Conservation (phyloP, 2,797 vertebrate genomes). For the Parambassis ranga region DNA sequence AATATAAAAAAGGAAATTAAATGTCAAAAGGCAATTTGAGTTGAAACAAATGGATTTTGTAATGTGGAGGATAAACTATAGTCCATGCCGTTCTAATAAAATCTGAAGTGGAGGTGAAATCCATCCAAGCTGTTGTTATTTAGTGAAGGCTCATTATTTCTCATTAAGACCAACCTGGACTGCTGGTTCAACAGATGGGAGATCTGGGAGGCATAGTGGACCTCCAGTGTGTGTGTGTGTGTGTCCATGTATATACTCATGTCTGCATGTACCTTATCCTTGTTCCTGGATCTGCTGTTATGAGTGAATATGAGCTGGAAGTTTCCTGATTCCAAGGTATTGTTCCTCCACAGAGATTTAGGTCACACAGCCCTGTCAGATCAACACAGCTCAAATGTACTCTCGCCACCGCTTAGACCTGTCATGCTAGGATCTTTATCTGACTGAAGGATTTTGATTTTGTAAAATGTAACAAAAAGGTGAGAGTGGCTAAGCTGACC, state of each 20-base stretch:
- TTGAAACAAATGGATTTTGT: slow-evolving; percentile 36
- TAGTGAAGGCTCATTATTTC: slow-evolving; percentile 75
- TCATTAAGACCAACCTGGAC: slow-evolving; percentile 73
- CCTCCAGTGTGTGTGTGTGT: slow-evolving; percentile 22
- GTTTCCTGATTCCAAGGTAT: slow-evolving; percentile 4
- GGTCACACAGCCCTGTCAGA: not conserved
- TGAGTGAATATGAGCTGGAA: not conserved
- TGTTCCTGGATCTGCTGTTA: slow-evolving; percentile 24
- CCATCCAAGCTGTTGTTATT: slow-evolving; percentile 69
- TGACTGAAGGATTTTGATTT: not conserved
- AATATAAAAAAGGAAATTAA: not conserved
- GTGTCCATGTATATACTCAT: not conserved
- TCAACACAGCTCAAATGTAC: not conserved
- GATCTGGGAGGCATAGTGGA: slow-evolving; percentile 52
- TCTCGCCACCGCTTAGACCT: not conserved
- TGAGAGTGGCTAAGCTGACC: too few relatives aligned
- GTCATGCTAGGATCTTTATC: not conserved
- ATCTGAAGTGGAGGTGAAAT: slow-evolving; percentile 57
- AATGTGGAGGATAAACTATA: slow-evolving; percentile 13
- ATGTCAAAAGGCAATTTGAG: not conserved
- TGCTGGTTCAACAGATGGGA: slow-evolving; percentile 73
- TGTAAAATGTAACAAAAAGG: not conserved
- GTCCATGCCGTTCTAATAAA: slow-evolving; percentile 53
- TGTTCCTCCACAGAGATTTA: not conserved
- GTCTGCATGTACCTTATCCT: slow-evolving; percentile 23